Evolutionary conservation across 2,113 vertebrate genomes (phyloP).

Genomic region (Sitta europaea): DNA sequence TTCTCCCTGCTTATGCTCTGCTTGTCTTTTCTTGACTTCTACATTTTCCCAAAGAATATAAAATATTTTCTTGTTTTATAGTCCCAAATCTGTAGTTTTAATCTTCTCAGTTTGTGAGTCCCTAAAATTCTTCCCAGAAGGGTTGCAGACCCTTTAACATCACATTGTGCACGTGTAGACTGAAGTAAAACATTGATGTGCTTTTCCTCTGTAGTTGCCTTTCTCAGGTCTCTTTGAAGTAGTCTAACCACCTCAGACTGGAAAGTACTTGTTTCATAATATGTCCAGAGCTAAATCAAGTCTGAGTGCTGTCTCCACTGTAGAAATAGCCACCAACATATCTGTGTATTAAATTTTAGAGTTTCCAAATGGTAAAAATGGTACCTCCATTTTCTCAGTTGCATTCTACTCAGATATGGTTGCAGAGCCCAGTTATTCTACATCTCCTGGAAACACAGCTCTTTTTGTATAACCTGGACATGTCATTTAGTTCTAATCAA

Average conservation of each 20-base stretch:
- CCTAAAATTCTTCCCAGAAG: not conserved
- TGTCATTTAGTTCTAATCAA: conserved; percentile 5
- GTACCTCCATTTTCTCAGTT: not conserved
- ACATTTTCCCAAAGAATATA: not conserved
- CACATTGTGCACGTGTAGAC: fast-evolving
- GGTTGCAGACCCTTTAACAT: not conserved
- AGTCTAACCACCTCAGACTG: not conserved
- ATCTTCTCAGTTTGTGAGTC: not conserved
- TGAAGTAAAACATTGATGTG: not conserved
- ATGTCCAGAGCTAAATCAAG: not conserved
- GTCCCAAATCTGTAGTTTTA: not conserved
- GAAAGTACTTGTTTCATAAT: not conserved
- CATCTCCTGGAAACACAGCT: not conserved
- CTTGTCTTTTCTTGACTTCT: not conserved
- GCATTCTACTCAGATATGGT: not conserved
- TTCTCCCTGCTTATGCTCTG: not conserved
- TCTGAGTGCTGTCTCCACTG: not conserved
- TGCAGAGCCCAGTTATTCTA: not conserved
- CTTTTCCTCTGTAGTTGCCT: not conserved
- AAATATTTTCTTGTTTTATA: not conserved
- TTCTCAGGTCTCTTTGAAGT: not conserved
- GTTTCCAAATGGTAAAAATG: too few species aligned
- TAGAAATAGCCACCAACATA: not conserved
- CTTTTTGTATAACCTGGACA: not conserved
- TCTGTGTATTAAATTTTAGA: conserved; percentile 3